A percentile compares a stretch with the other conserved stretches of the same genome.
These are phyloP conservation scores for Pipistrellus kuhlii DNA, from an alignment of 2,797 vertebrate species.

Conservation along the genomic window DNA sequence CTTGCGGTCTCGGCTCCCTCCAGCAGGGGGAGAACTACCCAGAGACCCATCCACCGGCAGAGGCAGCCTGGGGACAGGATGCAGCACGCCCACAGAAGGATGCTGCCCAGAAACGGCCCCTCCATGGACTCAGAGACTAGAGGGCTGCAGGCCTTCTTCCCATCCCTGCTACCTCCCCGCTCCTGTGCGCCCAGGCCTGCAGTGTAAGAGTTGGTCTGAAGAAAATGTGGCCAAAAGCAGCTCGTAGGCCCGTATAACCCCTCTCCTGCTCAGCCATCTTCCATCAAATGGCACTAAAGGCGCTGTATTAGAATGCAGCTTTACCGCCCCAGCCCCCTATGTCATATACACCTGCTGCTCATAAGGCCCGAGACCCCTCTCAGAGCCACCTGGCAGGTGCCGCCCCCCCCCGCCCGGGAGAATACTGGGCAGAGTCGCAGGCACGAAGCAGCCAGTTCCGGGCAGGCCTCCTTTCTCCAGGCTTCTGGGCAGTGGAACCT, in stretches of 20 bases:
- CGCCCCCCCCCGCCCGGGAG: not conserved
- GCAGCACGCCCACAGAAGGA: not conserved
- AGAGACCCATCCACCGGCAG: not conserved
- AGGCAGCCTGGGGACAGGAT: not conserved
- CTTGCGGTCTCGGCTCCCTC: not conserved
- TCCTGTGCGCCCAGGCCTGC: not conserved
- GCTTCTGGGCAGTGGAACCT: not conserved
- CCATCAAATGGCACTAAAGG: not conserved
- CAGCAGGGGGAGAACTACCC: not conserved
- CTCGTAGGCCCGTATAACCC: not conserved
- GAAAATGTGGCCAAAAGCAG: not conserved
- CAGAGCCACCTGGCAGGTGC: constrained; percentile 7
- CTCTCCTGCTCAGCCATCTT: not conserved
- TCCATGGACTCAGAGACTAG: not conserved
- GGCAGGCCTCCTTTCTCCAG: not conserved
- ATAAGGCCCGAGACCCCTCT: not conserved
- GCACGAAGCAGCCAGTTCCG: not conserved
- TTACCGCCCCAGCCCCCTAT: not conserved
- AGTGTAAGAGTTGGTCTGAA: not conserved
- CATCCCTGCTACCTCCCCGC: not conserved
- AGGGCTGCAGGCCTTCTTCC: not conserved
- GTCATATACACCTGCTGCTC: not conserved
- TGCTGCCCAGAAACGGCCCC: not conserved
- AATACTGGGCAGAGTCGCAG: not conserved
- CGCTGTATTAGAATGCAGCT: not conserved